Percentiles rank a stretch among this genome's conserved stretches.
Conservation (phyloP, 2,113 vertebrate species). For the Nycticorax nycticorax region DNA sequence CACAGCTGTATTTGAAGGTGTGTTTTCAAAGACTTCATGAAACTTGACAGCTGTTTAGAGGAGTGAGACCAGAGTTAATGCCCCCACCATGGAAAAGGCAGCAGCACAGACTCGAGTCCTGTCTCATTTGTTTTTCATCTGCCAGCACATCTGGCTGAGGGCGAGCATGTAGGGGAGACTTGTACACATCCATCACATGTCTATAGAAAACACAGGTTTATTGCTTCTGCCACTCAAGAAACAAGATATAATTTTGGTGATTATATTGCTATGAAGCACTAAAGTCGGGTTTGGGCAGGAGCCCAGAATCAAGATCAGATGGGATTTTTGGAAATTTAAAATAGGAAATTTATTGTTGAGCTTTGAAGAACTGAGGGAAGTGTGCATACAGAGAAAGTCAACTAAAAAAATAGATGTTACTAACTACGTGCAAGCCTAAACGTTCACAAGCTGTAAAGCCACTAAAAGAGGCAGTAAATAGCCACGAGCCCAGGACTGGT, state of each 20-base stretch:
- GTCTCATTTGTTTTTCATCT: not conserved
- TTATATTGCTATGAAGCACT: not conserved
- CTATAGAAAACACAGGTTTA: not conserved
- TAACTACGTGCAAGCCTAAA: not conserved
- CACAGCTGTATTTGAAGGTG: not conserved
- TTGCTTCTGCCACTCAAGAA: not conserved
- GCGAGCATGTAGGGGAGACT: rapidly evolving
- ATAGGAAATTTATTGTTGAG: not conserved
- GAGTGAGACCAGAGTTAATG: not conserved
- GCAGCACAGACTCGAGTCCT: not conserved
- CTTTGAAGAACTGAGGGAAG: not conserved
- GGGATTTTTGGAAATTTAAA: not conserved
- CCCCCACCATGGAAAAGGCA: not conserved
- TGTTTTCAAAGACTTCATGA: not conserved
- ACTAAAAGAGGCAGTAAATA: not conserved
- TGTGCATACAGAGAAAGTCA: not conserved
- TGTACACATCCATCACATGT: not conserved
- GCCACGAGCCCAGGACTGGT: not conserved
- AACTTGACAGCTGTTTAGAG: not conserved
- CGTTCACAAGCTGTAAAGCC: not conserved
- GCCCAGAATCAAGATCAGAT: not conserved
- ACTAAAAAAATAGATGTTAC: not conserved
- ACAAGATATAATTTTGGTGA: not conserved
- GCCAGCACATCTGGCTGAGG: not conserved
- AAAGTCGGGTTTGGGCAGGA: not conserved